Conservation (phyloP, 2,113 vertebrate species). For the Chascanopsetta lugubris region DNA sequence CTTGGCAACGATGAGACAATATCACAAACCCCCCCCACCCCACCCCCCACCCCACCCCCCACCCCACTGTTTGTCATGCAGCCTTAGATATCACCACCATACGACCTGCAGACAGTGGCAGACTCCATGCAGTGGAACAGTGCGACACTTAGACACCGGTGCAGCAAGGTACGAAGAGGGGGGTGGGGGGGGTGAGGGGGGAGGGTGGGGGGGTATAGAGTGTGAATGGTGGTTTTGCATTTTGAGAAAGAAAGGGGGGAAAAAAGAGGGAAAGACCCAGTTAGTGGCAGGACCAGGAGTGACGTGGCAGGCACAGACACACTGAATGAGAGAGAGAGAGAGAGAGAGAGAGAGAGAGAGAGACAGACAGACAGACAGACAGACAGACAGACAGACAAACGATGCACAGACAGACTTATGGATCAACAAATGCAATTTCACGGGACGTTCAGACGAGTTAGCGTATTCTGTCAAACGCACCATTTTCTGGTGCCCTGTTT, state of each 20-base stretch:
- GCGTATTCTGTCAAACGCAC: neutral
- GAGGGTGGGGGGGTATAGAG: no score
- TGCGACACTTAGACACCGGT: slow-evolving; percentile 66
- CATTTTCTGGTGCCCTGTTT: neutral
- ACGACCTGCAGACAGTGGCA: slow-evolving; percentile 74
- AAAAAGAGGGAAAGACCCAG: slow-evolving; percentile 62
- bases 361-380: slow-evolving; percentile 19
- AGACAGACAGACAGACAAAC: slow-evolving; percentile 19
- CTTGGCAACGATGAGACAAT: neutral
- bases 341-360: slow-evolving; percentile 27
- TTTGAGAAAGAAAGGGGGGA: slow-evolving; percentile 48
- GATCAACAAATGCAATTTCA: slow-evolving; percentile 24
- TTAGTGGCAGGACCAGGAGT: slow-evolving; percentile 67
- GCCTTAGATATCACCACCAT: slow-evolving; percentile 46
- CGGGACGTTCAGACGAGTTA: neutral
- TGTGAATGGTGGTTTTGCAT: slow-evolving; percentile 34
- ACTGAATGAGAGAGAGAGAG: slow-evolving; percentile 58
- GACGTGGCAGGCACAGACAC: slow-evolving; percentile 68
- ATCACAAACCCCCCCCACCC: neutral
- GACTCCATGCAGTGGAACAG: slow-evolving; percentile 74
- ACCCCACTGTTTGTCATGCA: slow-evolving; percentile 58
- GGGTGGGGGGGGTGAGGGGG: slow-evolving; percentile 2
- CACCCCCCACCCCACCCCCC: neutral
- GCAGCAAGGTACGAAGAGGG: slow-evolving; percentile 38
- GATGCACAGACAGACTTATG: slow-evolving; percentile 41